Evolutionary conservation across 2,797 vertebrate species (phyloP), one percentile per base, ranked within the genome.

Genomic region (Cetoscarus ocellatus): DNA sequence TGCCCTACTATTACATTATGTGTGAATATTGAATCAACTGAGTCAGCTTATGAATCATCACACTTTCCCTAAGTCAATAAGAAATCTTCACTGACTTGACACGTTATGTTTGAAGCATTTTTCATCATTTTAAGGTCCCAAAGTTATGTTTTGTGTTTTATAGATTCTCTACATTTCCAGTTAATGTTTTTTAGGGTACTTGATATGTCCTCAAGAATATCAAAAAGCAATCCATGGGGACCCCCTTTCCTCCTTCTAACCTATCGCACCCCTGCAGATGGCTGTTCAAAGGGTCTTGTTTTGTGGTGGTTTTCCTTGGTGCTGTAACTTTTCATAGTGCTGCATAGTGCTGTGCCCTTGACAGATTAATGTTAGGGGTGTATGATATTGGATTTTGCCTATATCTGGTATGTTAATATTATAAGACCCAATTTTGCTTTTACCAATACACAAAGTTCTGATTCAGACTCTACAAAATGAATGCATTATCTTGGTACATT

Each of bases 1-100:
- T 83, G 83, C 84, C 81, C 85, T 79, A 70, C 56, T 80, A 90
- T 90, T 88, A 75, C 80, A 89, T 91, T 90, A 90, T 89, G 79
- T 67, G 65, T 39, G 39, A 65, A 83, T 88, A 91, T 92, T 88
- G 83, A 89, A 91, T 92, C 79, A 89, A 57, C 69, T 27, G 48
- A 88, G 82, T 81, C 78, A 78, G 73, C 55, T 62, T 63, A 83
- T 90, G 72, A 88, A 86, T 90, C 88, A 85, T 88, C 67, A 77
- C 77, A 73, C 75, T 84, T 91, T 83, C 70, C 71, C 82, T 61
- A 53, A 90, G 79, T 85, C 86, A 84, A 86, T 86, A 77, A 83
- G 85, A 82, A 68, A 78, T 65, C 74, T 56, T 71, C 59, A 61
- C 61, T 60, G 40, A 51, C 63, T 75, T 67, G 82, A 73, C 40